Base-by-base conservation (phyloP, 2,113 vertebrate species). In the Athene noctua region DNA sequence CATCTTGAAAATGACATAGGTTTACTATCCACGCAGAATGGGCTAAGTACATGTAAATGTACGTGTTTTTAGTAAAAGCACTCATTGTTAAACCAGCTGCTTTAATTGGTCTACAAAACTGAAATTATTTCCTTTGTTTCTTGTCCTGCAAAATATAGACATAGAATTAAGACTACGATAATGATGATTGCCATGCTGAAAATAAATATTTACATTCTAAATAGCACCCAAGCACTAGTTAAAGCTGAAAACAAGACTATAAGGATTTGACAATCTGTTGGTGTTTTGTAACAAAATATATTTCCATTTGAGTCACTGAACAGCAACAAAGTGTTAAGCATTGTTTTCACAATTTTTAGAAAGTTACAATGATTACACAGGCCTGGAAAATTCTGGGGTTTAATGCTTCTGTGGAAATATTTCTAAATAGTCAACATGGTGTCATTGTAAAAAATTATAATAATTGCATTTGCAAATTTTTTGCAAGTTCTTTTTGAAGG, bases 131-230 rank as follows among this genome's bases (percentile, higher is more conserved):
- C 51, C 13, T n/a, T 92, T 85, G 52, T 88, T 86, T 77, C 74
- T 82, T 75, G 65, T 59, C 59, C 52, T 95, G 40, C 11, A 90
- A 94, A 94, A 70, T 47, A 86, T 26, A n/a, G 84, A 12, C 47
- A n/a, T 57, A 58, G 57, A 90, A 66, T 75, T 95, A 92, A 80
- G 47, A 29, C 57, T 92, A 73, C 34, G 29, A 72, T 87, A 81
- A 78, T 4, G 51, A 77, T 94, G 71, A 92, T 63, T 96, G 46
- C 73, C 13, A 15, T 75, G 54, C 40, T 93, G 61, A 77, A 91
- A 94, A 92, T 55, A 94, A 95, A 92, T 88, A 91, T 95, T 96
- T 96, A 96, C 79, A 66, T 88, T 94, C 19, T 88, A 92, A 96
- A 71, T 83, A 94, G 30, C 66, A 68, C 59, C 34, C 68, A 90